Percentiles rank a stretch among this genome's conserved stretches.
phyloP scores from a whole-genome alignment of 2,797 vertebrate genomes.

The Dendrocincla tyrannina region DNA sequence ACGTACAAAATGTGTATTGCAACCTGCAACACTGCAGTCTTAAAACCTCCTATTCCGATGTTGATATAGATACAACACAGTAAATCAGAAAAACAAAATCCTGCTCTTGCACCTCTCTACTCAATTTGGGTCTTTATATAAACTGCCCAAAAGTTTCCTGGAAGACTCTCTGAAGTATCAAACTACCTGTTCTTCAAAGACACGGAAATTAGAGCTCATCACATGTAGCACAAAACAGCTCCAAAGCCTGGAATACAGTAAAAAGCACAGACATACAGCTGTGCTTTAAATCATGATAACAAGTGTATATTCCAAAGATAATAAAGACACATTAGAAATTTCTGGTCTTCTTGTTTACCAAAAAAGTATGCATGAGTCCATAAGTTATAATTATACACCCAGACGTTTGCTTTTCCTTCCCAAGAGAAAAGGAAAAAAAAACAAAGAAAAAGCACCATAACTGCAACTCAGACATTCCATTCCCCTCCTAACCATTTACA shows the following conservation, averaged over 20 bases:
- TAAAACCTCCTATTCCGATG: not conserved
- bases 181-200: not conserved
- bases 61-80: not conserved
- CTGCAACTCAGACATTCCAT: not conserved
- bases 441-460: not conserved
- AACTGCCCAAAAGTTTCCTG: not conserved
- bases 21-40: not conserved
- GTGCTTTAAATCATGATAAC: not conserved
- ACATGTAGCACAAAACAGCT: not conserved
- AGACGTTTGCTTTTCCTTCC: not conserved
- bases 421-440: no score
- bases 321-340: not conserved
- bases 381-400: not conserved
- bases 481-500: not conserved
- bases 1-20: not conserved
- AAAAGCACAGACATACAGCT: not conserved
- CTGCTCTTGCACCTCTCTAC: not conserved
- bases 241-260: not conserved
- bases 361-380: not conserved
- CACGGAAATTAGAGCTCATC: not conserved
- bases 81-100: not conserved
- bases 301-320: not conserved
- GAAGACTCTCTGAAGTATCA: not conserved
- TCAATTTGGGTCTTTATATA: not conserved
- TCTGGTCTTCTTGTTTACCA: not conserved